Base-by-base conservation (phyloP, 2,888 invertebrate genomes). In the Dicranocentrus wangi region DNA sequence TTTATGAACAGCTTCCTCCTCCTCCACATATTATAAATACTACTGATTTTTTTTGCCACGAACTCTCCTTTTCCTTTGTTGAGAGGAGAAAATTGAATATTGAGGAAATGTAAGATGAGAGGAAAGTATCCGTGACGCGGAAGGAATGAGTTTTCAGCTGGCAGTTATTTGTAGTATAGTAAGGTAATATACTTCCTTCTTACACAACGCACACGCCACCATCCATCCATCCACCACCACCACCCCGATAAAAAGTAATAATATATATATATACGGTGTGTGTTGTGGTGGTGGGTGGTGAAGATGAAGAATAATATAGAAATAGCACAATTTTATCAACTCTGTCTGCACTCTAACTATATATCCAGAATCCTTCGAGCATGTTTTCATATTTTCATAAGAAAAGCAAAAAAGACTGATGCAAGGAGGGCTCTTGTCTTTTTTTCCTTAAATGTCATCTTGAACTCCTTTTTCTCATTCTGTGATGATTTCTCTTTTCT, bases 371-470 rank as follows among this genome's bases (percentile, higher is more conserved):
- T n/a, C n/a, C n/a, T n/a, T n/a, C n/a, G n/a, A n/a, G n/a, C n/a
- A n/a, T n/a, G n/a, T n/a, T 73, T 73, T 73, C 63, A 63, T 73
- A 25, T 19, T 21, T 63, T 27, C 55, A 13, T 42, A 60, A 28
- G 19, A 60, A 51, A 8, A 42, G 47, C 55, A 39, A 65, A 70
- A 53, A 47, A 42, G 53, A 58, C 55, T 77, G 70, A 78, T 70
- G 72, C 73, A 71, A 63, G 82, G 58, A 70, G 73, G 77, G 72
- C 79, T 84, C 78, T 84, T 81, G 75, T 78, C 66, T n/a, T n/a
- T n/a, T 66, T 75, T 82, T 83, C 82, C 76, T 77, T 85, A 85
- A 85, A 85, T 85, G 85, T 84, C 83, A 85, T 82, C 84, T 68
- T 75, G 82, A 77, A 53, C 82, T 79, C 73, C 28, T 79, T 75